Conservation (phyloP, 2,888 invertebrate genomes). For the Diplazon laetatorius region DNA sequence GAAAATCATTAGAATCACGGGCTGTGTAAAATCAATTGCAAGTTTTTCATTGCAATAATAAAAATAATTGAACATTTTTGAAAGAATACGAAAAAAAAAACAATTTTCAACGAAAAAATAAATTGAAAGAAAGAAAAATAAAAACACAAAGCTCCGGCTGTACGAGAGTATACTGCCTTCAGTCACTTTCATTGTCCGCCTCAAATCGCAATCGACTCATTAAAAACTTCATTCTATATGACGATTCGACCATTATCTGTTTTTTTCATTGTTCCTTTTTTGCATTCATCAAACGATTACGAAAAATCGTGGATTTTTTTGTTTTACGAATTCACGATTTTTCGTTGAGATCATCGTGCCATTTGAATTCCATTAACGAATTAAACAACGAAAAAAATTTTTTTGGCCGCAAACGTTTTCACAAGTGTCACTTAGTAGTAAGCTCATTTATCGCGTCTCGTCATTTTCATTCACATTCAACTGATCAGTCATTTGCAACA, state of each 20-base stretch:
- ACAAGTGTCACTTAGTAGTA: conserved; percentile 62
- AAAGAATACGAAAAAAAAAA: too few relatives aligned
- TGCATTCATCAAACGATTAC: too few relatives aligned
- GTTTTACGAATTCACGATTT: conserved; percentile 13
- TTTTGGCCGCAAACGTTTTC: conserved; percentile 59
- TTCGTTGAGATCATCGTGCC: too few relatives aligned
- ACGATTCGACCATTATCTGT: background rate
- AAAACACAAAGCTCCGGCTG: conserved; percentile 63
- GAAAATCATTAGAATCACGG: conserved; percentile 69
- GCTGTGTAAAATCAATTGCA: conserved; percentile 36
- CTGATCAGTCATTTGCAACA: conserved; percentile 63
- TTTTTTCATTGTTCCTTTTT: background rate
- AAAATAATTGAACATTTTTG: too few relatives aligned
- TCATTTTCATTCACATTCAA: conserved; percentile 75
- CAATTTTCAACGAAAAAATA: conserved; percentile 11
- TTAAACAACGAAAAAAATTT: conserved; percentile 52
- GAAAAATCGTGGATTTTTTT: background rate
- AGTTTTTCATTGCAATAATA: too few relatives aligned
- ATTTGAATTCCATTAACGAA: conserved; percentile 52
- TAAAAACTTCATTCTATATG: conserved; percentile 15
- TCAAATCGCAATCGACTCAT: conserved; percentile 58
- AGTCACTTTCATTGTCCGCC: conserved; percentile 66
- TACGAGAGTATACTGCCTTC: conserved; percentile 66
- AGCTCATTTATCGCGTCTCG: conserved; percentile 69
- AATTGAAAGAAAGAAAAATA: conserved; percentile 35